Evolutionary conservation across 2,888 invertebrate species (phyloP), one percentile per base, ranked within the genome.

Genomic region (Rhamnusium bicolor): DNA sequence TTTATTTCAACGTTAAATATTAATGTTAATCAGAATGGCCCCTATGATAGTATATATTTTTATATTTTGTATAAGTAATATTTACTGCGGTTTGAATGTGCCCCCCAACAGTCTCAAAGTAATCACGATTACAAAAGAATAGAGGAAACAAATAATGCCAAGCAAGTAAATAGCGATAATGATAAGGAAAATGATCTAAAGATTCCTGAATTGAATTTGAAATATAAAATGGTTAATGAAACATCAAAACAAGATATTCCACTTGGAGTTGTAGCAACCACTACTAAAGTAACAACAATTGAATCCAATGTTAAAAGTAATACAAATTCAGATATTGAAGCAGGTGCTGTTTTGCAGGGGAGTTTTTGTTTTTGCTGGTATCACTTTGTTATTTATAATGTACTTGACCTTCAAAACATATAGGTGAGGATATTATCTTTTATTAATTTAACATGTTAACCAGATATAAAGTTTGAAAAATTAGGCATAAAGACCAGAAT

Each of bases 361-460:
- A 40, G 75, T 85, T 60, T 72, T 79, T 60, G 81, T 85, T 47
- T 76, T 85, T 73, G 79, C 82, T 51, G 78, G 65, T 51, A 72
- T 84, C 65, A 76, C 81, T 53, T 63, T 83, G 7, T n/a, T 84
- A 40, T 82, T 85, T 71, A 74, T 85, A 19, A 74, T 82, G 40
- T 85, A 82, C 76, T 73, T 85, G 60, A 82, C 74, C 49, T 76
- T 75, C 63, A 82, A 82, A 77, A 83, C 83, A 51, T 85, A 81
- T 72, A 81, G 82, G 85, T 84, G 79, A 74, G 69, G n/a, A n/a
- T 1, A 40, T 2, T 40, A 40, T 40, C 12, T n/a, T n/a, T 40
- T 40, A 40, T 40, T 40, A 40, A n/a, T 12, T n/a, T 24, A 24
- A 24, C 24, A 24, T 2, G 24, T 24, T 24, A 24, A 24, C 24